phyloP scores from a whole-genome alignment of 2,113 vertebrate species.

The Phoenicopterus ruber region DNA sequence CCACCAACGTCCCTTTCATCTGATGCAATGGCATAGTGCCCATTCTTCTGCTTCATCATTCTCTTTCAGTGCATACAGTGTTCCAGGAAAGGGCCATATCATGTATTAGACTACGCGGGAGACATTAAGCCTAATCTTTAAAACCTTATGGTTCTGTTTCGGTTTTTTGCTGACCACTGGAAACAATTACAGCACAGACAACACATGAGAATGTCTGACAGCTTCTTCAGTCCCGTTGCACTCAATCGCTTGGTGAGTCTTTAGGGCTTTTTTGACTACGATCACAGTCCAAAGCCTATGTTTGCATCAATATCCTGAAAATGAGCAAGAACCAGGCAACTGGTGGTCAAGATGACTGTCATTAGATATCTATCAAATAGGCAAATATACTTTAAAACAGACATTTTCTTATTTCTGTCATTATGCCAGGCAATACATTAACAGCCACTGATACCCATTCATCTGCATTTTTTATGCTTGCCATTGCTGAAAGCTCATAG shows the following conservation, averaged over 20 bases:
- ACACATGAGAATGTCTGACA: slow-evolving; percentile 43
- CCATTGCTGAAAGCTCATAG: not conserved
- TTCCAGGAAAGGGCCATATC: slow-evolving; percentile 55
- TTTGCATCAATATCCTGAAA: not conserved
- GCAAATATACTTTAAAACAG: not conserved
- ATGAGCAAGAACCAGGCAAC: not conserved
- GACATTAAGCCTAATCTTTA: slow-evolving; percentile 39
- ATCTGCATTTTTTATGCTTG: not conserved
- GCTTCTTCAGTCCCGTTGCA: slow-evolving; percentile 17
- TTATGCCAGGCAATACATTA: not conserved
- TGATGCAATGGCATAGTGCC: slow-evolving; percentile 61
- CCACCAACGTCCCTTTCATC: slow-evolving; percentile 68
- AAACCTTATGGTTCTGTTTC: slow-evolving; percentile 53
- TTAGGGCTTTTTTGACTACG: not conserved
- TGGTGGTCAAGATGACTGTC: not conserved
- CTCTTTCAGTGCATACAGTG: not conserved
- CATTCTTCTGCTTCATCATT: slow-evolving; percentile 69
- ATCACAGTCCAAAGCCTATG: not conserved
- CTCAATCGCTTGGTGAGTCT: not conserved
- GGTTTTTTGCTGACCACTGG: slow-evolving; percentile 44
- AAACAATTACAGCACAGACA: slow-evolving; percentile 62
- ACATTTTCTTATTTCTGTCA: not conserved
- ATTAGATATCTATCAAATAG: not conserved
- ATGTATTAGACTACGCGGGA: not conserved
- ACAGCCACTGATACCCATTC: not conserved